phyloP scores from a whole-genome alignment of 1,140 invertebrate genomes.

The Popillia japonica region DNA sequence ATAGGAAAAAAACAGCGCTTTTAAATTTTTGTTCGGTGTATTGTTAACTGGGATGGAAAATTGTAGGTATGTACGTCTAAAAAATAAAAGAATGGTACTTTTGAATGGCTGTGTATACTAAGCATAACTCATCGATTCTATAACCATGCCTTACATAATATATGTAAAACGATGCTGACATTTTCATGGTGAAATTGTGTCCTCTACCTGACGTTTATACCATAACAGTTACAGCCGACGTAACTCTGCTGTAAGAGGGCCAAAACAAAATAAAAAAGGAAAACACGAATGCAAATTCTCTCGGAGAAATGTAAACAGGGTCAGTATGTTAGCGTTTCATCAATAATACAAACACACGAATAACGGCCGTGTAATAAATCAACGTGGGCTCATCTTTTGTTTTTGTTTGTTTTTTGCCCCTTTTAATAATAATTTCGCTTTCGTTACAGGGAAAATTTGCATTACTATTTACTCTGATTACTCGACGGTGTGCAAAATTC shows the following conservation, averaged over 20 bases:
- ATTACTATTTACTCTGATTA: neutral
- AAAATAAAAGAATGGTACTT: neutral
- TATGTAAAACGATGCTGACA: slow-evolving; percentile 15
- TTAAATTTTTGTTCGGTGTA: no score
- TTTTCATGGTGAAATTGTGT: slow-evolving; percentile 4
- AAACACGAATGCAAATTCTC: neutral
- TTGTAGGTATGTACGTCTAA: no score
- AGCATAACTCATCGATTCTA: neutral
- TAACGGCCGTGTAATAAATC: no score
- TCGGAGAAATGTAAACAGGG: slow-evolving; percentile 13
- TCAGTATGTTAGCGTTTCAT: slow-evolving; percentile 2
- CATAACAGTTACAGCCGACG: neutral
- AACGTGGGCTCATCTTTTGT: neutral
- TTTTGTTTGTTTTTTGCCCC: neutral
- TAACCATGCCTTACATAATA: neutral
- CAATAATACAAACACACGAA: neutral
- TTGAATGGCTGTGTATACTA: neutral
- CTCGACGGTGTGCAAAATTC: neutral
- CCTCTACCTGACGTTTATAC: neutral
- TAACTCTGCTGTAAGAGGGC: neutral
- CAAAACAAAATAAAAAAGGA: neutral
- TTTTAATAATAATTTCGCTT: neutral
- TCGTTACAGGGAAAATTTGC: neutral
- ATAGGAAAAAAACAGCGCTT: no score
- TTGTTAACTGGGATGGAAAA: no score